phyloP scores from a whole-genome alignment of 2,113 vertebrate genomes.

The Gymnarchus niloticus region DNA sequence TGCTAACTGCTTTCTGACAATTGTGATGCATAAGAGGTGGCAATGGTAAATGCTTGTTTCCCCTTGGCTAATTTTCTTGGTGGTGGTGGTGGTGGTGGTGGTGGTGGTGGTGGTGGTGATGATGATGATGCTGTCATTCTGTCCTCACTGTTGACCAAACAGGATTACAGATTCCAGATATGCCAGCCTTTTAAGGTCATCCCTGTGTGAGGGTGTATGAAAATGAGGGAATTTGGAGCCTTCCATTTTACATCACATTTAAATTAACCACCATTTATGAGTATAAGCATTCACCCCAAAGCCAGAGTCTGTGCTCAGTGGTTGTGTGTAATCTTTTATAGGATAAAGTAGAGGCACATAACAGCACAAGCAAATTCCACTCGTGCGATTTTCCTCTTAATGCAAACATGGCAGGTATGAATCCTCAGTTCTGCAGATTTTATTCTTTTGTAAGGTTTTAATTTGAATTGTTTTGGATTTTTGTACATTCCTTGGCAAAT shows the following conservation, averaged over 20 bases:
- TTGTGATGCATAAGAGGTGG: not conserved
- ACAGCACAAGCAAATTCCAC: not conserved
- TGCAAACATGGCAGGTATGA: not conserved
- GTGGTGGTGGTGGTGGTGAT: no score
- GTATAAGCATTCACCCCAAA: not conserved
- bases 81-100: no score
- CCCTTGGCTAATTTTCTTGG: not conserved
- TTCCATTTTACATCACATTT: not conserved
- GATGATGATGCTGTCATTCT: not conserved
- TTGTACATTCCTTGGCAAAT: slow-evolving; percentile 3
- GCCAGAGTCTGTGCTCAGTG: not conserved
- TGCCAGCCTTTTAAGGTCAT: not conserved
- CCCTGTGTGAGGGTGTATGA: not conserved
- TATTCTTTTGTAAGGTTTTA: not conserved
- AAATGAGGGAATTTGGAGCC: not conserved
- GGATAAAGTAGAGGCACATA: not conserved
- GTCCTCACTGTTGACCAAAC: not conserved
- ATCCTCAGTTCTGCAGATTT: not conserved
- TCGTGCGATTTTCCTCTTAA: not conserved
- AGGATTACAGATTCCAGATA: not conserved
- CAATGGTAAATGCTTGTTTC: not conserved
- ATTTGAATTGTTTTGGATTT: not conserved
- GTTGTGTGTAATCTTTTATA: not conserved
- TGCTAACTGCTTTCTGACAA: not conserved
- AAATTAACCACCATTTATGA: not conserved